These are phyloP conservation scores for Drosophila stalkeri DNA, from an alignment of 2,888 invertebrate genomes.

Conservation along the genomic window DNA sequence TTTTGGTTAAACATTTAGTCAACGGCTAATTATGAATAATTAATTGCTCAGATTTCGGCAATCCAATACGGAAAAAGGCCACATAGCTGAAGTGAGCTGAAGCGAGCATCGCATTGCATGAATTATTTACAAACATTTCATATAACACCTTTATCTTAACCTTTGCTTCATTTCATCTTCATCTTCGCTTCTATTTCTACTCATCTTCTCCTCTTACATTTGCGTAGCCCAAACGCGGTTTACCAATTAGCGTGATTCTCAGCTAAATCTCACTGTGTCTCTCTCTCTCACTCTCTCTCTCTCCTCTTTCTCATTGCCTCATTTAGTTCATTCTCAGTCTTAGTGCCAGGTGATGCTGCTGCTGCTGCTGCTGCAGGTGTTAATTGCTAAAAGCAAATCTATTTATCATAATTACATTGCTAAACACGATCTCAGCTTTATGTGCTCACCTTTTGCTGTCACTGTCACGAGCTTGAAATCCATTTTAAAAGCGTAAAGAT, in stretches of 20 bases:
- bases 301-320: conserved; percentile 1
- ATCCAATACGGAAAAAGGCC: too few species aligned
- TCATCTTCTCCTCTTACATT: background rate
- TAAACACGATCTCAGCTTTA: conserved; percentile 23
- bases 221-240: conserved; percentile 21
- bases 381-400: conserved; percentile 48
- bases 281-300: background rate
- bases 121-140: conserved; percentile 44
- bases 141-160: background rate
- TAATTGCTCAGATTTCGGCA: conserved; percentile 40
- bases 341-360: conserved; percentile 13
- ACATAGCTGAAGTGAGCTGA: conserved; percentile 30
- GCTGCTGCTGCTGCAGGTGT: conserved; percentile 43
- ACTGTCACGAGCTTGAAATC: background rate
- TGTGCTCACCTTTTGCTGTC: background rate
- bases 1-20: conserved; percentile 66
- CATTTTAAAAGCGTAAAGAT: background rate
- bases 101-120: conserved; percentile 35
- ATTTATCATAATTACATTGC: conserved; percentile 44
- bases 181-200: too few species aligned
- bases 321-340: conserved; percentile 18
- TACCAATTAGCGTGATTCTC: conserved; percentile 51
- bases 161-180: too few species aligned
- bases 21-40: conserved; percentile 70
- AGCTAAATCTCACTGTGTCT: background rate